Conservation (phyloP, 2,888 invertebrate species). For the Phragmatobia fuliginosa region DNA sequence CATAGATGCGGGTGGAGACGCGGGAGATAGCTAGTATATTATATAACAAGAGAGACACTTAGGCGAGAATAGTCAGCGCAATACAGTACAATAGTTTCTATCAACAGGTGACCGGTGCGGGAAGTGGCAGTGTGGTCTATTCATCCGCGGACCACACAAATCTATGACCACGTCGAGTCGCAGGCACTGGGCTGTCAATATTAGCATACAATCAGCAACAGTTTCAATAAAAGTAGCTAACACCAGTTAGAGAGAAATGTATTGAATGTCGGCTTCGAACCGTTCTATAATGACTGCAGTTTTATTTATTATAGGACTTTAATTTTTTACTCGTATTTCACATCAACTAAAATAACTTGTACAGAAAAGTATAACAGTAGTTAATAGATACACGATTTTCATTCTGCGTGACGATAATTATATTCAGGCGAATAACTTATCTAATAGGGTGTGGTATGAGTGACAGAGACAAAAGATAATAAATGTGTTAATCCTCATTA, state of each 20-base stretch:
- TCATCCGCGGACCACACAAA: conserved; percentile 21
- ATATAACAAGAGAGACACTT: not conserved
- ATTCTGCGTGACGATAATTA: too few relatives aligned
- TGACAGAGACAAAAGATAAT: not conserved
- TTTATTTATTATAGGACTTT: too few relatives aligned
- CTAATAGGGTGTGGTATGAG: not conserved
- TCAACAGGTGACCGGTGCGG: conserved; percentile 6
- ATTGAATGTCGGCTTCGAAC: conserved; percentile 38
- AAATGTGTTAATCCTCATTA: not conserved
- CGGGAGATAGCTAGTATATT: too few relatives aligned
- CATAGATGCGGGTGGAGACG: too few relatives aligned
- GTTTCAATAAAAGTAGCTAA: conserved; percentile 42
- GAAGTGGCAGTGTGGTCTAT: conserved; percentile 22
- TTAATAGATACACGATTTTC: not conserved
- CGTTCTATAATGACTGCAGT: conserved; percentile 33
- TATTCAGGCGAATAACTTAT: not conserved
- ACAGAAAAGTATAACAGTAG: too few relatives aligned
- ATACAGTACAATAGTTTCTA: not conserved
- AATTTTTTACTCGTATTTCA: too few relatives aligned
- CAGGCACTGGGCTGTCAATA: conserved; percentile 33
- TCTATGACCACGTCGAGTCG: conserved; percentile 8
- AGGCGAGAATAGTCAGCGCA: not conserved
- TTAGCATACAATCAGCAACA: conserved; percentile 46
- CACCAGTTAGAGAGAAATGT: conserved; percentile 48
- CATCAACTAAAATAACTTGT: too few relatives aligned